phyloP scores from a whole-genome alignment of 2,888 invertebrate species.

The Aphelenchoides bicaudatus region DNA sequence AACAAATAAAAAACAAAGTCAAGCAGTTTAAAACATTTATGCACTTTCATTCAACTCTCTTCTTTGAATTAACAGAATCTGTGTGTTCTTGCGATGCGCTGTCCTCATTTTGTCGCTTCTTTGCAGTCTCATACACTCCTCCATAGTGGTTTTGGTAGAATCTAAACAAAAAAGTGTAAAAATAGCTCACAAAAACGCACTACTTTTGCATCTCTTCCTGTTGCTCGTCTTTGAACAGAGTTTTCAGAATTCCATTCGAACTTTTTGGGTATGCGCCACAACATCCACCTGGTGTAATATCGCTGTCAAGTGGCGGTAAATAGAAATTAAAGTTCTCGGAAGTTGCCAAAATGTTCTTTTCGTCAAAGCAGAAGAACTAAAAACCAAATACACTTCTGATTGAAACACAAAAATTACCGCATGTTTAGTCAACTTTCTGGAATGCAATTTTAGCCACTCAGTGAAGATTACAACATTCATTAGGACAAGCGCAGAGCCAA shows the following conservation, averaged over 20 bases:
- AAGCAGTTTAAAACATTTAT: too few species aligned
- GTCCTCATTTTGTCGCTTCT: background rate
- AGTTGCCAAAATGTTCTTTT: constrained; percentile 26
- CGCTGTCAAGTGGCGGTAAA: constrained; percentile 15
- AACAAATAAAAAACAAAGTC: too few species aligned
- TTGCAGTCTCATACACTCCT: background rate
- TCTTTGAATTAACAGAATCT: too few species aligned
- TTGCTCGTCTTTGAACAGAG: constrained; percentile 1
- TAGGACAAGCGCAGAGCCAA: background rate
- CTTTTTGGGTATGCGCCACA: constrained; percentile 24
- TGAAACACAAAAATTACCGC: background rate
- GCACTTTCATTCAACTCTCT: too few species aligned
- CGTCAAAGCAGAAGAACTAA: constrained; percentile 24
- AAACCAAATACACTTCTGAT: constrained; percentile 6
- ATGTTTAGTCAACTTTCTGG: background rate
- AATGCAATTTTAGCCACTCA: constrained; percentile 1
- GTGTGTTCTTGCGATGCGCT: background rate
- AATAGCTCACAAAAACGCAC: background rate
- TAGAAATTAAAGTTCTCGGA: constrained; percentile 24
- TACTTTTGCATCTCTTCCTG: constrained; percentile 7
- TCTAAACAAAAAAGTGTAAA: background rate
- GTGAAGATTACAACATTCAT: background rate
- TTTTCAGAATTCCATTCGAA: background rate
- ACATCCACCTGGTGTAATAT: constrained; percentile 25
- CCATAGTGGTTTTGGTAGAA: constrained; percentile 4